Percentiles rank a stretch among this genome's conserved stretches.
Evolutionary conservation across 2,113 vertebrate species (phyloP).

Genomic region (Eubucco bourcierii): DNA sequence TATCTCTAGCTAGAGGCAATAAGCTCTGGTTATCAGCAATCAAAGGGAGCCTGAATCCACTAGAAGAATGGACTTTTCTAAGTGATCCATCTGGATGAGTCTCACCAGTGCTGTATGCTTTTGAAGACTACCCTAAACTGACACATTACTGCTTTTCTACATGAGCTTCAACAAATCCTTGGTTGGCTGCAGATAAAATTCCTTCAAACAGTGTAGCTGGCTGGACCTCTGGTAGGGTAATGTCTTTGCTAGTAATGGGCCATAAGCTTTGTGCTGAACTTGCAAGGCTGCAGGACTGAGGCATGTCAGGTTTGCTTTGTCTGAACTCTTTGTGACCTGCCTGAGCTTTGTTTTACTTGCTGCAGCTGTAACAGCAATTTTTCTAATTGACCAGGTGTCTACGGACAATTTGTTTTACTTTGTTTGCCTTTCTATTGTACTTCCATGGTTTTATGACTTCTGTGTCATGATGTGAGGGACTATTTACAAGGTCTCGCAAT

Average conservation of each 20-base stretch:
- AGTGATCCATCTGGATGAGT: neutral
- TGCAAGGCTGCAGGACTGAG: neutral
- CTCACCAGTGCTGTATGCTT: neutral
- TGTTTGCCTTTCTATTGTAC: slow-evolving; percentile 15
- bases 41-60: neutral
- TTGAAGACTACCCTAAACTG: neutral
- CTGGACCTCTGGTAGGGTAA: neutral
- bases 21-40: neutral
- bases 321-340: slow-evolving; percentile 31
- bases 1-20: neutral
- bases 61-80: neutral
- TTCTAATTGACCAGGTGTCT: slow-evolving; percentile 28
- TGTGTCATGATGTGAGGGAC: neutral
- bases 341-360: slow-evolving; percentile 21
- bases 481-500: no score
- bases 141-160: neutral
- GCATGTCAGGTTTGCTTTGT: neutral
- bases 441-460: neutral
- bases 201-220: neutral
- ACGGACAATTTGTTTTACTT: neutral
- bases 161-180: neutral
- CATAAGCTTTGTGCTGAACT: slow-evolving; percentile 23
- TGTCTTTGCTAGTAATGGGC: neutral
- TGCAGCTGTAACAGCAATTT: slow-evolving; percentile 6
- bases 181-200: neutral